Base-by-base conservation (phyloP, 2,888 invertebrate species). In the Flexamia atlantica region DNA sequence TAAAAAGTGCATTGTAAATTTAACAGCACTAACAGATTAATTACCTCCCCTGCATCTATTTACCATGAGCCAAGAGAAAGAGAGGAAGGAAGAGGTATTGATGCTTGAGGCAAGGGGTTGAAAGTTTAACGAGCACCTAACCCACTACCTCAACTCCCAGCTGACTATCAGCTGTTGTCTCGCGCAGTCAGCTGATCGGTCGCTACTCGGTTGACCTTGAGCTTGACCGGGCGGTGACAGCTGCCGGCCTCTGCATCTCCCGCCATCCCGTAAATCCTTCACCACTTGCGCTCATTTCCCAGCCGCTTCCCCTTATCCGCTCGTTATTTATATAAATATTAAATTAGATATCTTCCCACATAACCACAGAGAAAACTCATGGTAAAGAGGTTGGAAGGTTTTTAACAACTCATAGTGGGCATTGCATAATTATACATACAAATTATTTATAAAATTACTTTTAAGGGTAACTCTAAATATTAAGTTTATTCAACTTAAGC, bases 241-340 rank as follows among this genome's bases (percentile, higher is more conserved):
- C 74, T 14, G 25, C 10, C 23, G 20, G 72, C 72, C 72, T 23
- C 36, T 76, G 28, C 46, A 76, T 72, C 72, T 50, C 36, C 17
- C 46, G 28, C 17, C 9, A 46, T 28, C 23, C 23, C 74, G 28
- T 76, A 76, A 76, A 76, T 76, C 46, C 46, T 76, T 76, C 46
- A 46, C 20, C 46, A 12, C n/a, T 40, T n/a, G 2, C 25, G 36
- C 40, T 46, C 28, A 76, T 76, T 76, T 76, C 74, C 74, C 46
- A 28, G 28, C 74, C 74, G 74, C 74, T 76, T 76, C 74, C 46
- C 72, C 46, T 46, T 76, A 23, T 28, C 46, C 23, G 10, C 28
- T 2, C 40, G 28, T 28, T 30, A 64, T 64, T 64, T 12, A 28
- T 30, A 64, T 64, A 64, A 64, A 28, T 64, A 64, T 64, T 64